These are phyloP conservation scores for Pristionchus mayeri DNA, from an alignment of 2,888 invertebrate species.

Conservation along the genomic window DNA sequence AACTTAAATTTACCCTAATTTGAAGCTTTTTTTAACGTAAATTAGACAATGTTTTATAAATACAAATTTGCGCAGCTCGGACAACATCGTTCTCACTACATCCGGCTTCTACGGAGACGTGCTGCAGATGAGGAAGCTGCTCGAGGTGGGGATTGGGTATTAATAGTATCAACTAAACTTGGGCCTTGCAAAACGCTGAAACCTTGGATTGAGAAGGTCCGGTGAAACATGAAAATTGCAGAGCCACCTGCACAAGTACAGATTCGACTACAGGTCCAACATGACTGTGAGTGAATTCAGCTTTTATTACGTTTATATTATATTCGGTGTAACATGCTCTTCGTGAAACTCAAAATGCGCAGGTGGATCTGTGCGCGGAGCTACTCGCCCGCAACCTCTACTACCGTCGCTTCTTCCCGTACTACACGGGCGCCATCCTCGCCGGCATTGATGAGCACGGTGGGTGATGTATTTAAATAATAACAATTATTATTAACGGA, in stretches of 20 bases:
- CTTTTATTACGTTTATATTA: too few relatives aligned
- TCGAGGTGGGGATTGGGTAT: slow-evolving; percentile 58
- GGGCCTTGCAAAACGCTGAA: too few relatives aligned
- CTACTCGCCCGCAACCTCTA: slow-evolving; percentile 96
- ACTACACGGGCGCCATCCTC: slow-evolving; percentile 93
- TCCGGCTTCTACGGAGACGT: slow-evolving; percentile 99
- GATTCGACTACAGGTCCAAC: slow-evolving; percentile 86
- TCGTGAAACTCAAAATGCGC: background rate
- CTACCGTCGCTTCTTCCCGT: slow-evolving; percentile 97
- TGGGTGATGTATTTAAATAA: too few relatives aligned
- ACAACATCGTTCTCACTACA: slow-evolving; percentile 89
- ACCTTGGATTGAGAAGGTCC: background rate
- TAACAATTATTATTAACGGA: too few relatives aligned
- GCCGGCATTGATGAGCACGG: slow-evolving; percentile 94
- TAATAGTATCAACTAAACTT: background rate
- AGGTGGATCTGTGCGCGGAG: slow-evolving; percentile 88
- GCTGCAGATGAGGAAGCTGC: slow-evolving; percentile 84
- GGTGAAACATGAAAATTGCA: too few relatives aligned
- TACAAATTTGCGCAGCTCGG: slow-evolving; percentile 37
- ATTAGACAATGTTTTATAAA: background rate
- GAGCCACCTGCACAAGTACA: slow-evolving; percentile 84
- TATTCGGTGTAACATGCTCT: background rate
- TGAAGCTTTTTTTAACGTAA: background rate
- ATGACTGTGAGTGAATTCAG: slow-evolving; percentile 78
- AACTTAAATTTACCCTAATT: too few relatives aligned